Evolutionary conservation across 2,888 invertebrate genomes (phyloP).

Genomic region (Plutella xylostella): DNA sequence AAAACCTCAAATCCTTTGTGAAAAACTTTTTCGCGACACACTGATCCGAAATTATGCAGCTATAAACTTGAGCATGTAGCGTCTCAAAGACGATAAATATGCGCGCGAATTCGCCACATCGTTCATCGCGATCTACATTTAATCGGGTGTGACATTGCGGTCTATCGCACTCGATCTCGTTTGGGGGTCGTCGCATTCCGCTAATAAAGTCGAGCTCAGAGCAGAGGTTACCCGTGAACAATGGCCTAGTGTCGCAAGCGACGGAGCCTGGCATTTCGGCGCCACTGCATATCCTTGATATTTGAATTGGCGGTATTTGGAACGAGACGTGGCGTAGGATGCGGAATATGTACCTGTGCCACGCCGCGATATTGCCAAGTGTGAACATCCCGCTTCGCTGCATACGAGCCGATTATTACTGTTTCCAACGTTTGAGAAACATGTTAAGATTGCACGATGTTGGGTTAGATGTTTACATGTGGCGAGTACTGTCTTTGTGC

Average conservation of each 20-base stretch:
- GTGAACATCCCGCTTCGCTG: too few relatives aligned
- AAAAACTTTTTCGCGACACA: too few relatives aligned
- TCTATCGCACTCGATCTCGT: constrained; percentile 22
- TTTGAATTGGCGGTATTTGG: constrained; percentile 54
- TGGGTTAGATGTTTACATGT: not conserved
- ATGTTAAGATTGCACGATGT: not conserved
- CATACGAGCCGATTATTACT: not conserved
- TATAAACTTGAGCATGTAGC: too few relatives aligned
- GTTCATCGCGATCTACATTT: constrained; percentile 13
- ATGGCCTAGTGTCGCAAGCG: constrained; percentile 44
- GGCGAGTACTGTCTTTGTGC: too few relatives aligned
- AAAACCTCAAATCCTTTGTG: too few relatives aligned
- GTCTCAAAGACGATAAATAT: not conserved
- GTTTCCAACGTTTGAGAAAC: not conserved
- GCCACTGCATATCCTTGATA: constrained; percentile 54
- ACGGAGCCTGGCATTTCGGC: constrained; percentile 47
- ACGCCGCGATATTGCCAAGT: too few relatives aligned
- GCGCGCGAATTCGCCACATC: constrained; percentile 8
- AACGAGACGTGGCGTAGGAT: constrained; percentile 45
- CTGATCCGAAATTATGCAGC: too few relatives aligned
- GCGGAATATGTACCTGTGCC: constrained; percentile 34
- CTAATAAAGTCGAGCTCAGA: constrained; percentile 22
- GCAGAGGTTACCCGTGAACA: constrained; percentile 41
- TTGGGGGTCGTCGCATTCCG: constrained; percentile 22
- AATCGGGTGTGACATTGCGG: constrained; percentile 26